Evolutionary conservation across 2,888 invertebrate genomes (phyloP).

Genomic region (Phaonia tiefii): DNA sequence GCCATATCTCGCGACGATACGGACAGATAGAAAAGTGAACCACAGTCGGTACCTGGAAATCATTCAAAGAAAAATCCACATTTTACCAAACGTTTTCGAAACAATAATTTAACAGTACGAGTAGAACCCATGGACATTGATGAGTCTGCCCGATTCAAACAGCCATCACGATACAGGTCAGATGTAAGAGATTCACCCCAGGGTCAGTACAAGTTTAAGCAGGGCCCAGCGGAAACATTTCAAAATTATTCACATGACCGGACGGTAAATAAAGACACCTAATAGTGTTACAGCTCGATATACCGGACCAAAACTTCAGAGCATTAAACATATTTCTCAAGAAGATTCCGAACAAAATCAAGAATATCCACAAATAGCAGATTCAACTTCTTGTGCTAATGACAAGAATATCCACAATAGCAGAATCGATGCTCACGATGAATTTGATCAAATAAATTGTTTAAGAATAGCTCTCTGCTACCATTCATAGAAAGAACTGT

Average conservation of each 20-base stretch:
- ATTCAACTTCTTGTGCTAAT: too few species aligned
- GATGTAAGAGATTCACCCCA: slow-evolving; percentile 55
- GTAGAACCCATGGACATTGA: not conserved
- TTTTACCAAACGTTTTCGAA: slow-evolving; percentile 19
- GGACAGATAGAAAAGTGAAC: slow-evolving; percentile 17
- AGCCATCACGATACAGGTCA: slow-evolving; percentile 45
- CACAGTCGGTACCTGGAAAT: slow-evolving; percentile 14
- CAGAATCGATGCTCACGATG: too few species aligned
- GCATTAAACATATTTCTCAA: slow-evolving; percentile 51
- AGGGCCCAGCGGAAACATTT: slow-evolving; percentile 6
- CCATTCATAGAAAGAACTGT: too few species aligned
- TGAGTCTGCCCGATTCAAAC: too few species aligned
- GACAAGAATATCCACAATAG: not conserved
- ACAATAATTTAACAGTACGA: too few species aligned
- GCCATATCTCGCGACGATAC: slow-evolving; percentile 40
- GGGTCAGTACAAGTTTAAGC: not conserved
- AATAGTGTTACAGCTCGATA: slow-evolving; percentile 43
- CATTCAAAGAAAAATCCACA: slow-evolving; percentile 5
- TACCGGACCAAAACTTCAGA: slow-evolving; percentile 54
- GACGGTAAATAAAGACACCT: slow-evolving; percentile 20
- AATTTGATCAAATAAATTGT: slow-evolving; percentile 57
- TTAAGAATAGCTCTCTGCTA: slow-evolving; percentile 54
- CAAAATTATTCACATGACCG: slow-evolving; percentile 3
- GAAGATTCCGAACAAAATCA: slow-evolving; percentile 23
- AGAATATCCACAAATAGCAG: not conserved